Evolutionary conservation across 35 echinoderm and acorn worm species (phyloP).

Genomic region (Eucidaris tribuloides): DNA sequence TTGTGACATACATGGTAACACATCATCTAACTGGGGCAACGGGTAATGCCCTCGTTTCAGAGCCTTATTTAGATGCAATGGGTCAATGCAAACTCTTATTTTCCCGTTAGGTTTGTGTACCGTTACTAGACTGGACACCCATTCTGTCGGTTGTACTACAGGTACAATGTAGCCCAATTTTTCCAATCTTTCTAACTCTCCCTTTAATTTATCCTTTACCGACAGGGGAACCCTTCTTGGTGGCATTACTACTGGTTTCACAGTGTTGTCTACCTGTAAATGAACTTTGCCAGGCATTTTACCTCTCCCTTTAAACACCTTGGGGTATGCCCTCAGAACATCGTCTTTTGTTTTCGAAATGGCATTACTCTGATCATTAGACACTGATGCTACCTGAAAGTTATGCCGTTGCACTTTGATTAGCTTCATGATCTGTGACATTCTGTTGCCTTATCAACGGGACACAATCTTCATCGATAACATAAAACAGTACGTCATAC

Average conservation of each 20-base stretch:
- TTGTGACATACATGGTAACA: slow-evolving; percentile 32
- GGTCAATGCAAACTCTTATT: too few relatives aligned
- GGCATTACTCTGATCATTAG: too few relatives aligned
- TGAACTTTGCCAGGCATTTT: slow-evolving; percentile 32
- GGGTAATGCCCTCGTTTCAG: slow-evolving; percentile 46
- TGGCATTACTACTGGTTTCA: slow-evolving; percentile 35
- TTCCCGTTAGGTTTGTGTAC: too few relatives aligned
- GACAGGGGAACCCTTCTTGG: slow-evolving; percentile 25
- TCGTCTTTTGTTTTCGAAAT: background rate
- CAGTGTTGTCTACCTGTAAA: slow-evolving; percentile 20
- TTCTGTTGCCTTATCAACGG: too few relatives aligned
- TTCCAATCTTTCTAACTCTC: slow-evolving; percentile 34
- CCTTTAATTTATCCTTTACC: slow-evolving; percentile 11
- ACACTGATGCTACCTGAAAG: too few relatives aligned
- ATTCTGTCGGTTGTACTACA: too few relatives aligned
- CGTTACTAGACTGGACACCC: too few relatives aligned
- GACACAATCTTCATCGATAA: too few relatives aligned
- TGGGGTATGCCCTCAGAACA: background rate
- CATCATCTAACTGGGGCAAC: slow-evolving; percentile 44
- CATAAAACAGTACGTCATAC: too few relatives aligned
- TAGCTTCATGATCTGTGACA: too few relatives aligned
- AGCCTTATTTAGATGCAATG: slow-evolving; percentile 38
- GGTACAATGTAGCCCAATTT: background rate
- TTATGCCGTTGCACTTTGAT: background rate
- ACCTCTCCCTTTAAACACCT: slow-evolving; percentile 22